Conservation (phyloP, 2,888 invertebrate species). For the Chloroclysta siterata region DNA sequence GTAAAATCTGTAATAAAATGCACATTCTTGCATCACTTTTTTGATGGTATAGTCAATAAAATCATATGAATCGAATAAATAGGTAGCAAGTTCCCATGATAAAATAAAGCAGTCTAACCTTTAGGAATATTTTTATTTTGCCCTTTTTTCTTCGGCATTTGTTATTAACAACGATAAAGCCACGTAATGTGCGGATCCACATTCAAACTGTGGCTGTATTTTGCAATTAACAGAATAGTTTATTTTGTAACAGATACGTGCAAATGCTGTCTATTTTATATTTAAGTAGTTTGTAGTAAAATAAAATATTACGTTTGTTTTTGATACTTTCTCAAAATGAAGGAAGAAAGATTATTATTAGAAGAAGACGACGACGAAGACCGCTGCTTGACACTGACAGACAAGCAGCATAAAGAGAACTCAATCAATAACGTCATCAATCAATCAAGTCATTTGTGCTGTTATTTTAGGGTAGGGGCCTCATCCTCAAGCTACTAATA, state of each 20-base stretch:
- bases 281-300: no score
- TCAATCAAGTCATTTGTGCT: no score
- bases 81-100: not conserved
- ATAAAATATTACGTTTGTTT: no score
- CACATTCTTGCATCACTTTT: not conserved
- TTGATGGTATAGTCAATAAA: not conserved
- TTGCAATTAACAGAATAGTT: no score
- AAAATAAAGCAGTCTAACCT: constrained; percentile 42
- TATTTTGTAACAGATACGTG: not conserved
- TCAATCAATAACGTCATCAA: no score
- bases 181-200: constrained; percentile 15
- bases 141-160: constrained; percentile 64
- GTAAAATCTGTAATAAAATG: constrained; percentile 84
- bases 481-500: no score
- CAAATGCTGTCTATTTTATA: not conserved
- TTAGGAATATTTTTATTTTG: constrained; percentile 50
- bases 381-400: no score
- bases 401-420: no score
- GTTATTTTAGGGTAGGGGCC: no score
- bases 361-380: no score
- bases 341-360: no score
- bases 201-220: constrained; percentile 26
- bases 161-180: constrained; percentile 21
- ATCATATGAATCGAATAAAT: not conserved
- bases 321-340: no score